These are phyloP conservation scores for Rhodeus uyekii DNA, from an alignment of 2,797 vertebrate species.

Conservation along the genomic window DNA sequence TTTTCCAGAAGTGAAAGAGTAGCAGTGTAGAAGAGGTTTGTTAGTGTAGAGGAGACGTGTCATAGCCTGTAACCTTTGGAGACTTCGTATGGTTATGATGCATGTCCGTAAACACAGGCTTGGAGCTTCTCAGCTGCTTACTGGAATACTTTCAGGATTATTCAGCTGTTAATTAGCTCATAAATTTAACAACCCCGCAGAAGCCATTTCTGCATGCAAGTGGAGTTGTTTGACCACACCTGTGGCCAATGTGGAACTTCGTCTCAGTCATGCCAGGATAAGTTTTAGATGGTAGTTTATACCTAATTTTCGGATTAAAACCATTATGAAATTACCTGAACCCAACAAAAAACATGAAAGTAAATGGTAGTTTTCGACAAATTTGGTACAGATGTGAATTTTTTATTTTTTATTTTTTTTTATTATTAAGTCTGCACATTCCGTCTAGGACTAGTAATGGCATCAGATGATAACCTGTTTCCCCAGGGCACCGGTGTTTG, in stretches of 20 bases:
- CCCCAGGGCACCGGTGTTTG: constrained; percentile 62
- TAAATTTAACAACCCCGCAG: constrained; percentile 58
- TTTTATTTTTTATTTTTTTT: no score
- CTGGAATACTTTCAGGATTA: constrained; percentile 43
- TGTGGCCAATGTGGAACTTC: not conserved
- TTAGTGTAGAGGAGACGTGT: constrained; percentile 26
- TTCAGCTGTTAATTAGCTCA: constrained; percentile 59
- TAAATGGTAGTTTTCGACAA: no score
- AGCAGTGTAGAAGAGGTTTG: constrained; percentile 10
- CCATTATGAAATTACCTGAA: constrained; percentile 2
- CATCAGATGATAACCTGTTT: not conserved
- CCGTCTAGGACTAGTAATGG: not conserved
- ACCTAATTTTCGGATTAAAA: constrained; percentile 3
- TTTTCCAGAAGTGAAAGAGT: constrained; percentile 12
- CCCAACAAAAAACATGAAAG: not conserved
- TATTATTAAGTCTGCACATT: no score
- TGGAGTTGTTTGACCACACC: constrained; percentile 52
- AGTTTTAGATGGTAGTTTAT: not conserved
- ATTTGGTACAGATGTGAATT: no score
- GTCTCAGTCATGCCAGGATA: not conserved
- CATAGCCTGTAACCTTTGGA: constrained; percentile 44
- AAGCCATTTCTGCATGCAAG: constrained; percentile 45
- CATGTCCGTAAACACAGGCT: constrained; percentile 31
- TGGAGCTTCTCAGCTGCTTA: constrained; percentile 23
- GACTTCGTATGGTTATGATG: constrained; percentile 38